Evolutionary conservation across 2,888 invertebrate species (phyloP), one percentile per base, ranked within the genome.

Genomic region (Drosophila macrothrix): DNA sequence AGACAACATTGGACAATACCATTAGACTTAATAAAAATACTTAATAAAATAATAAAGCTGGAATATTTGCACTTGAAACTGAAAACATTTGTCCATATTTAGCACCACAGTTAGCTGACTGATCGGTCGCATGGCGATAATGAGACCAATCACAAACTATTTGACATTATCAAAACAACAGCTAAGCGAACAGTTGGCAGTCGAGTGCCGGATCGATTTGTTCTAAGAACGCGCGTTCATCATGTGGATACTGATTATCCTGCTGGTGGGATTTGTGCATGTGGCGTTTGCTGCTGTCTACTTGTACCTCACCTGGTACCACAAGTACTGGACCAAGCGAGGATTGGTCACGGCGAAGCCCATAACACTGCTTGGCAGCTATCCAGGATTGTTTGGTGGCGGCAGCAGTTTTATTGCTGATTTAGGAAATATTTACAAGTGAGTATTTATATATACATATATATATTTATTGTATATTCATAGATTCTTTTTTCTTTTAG

Each of bases 311-410:
- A 91, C 86, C 29, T 91, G 91, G 79, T 82, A 84, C 35, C 93
- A 90, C 37, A 73, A 84, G 33, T 93, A 91, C 62, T 94, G 94
- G 94, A 75, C 85, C 14, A 90, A 82, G 14, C 87, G 90, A 0
- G 91, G 91, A 1, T 77, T 94, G n/a, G 67, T 82, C 0, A 93
- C 92, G 12, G 93, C 93, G 0, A 59, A 83, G 60, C 94, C 94
- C 0, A 52, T 73, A 2, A 77, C 91, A 0, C 61, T 92, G 3
- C 82, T 93, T 7, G 94, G 94, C 4, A 94, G 91, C 66, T 80
- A 87, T 67, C 84, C 90, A 0, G 90, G 90, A 0, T 59, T 85
- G 12, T 73, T 79, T 53, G 68, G 61, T 6, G 81, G 80, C 4
- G 59, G 33, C 29, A 68, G 73, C 31, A 73, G 35, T 39, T 69